A percentile compares a stretch with the other conserved stretches of the same genome.
phyloP scores from a whole-genome alignment of 2,113 vertebrate genomes.

The Crotalus horridus region DNA sequence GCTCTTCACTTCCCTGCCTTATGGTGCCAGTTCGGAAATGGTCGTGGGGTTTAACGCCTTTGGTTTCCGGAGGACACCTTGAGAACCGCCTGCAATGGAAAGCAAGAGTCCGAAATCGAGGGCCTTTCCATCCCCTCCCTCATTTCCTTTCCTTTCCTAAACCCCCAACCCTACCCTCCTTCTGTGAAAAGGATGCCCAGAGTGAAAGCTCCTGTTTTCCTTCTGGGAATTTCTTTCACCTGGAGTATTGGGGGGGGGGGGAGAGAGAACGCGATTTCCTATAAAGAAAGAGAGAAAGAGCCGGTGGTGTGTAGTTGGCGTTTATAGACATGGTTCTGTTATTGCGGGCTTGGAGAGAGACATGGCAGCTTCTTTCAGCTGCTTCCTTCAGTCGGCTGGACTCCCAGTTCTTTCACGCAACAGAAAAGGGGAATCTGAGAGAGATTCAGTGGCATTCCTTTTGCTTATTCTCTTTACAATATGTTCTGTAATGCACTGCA shows the following conservation, averaged over 20 bases:
- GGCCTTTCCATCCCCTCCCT: constrained; percentile 47
- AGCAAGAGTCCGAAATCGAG: constrained; percentile 51
- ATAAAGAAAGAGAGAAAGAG: not conserved
- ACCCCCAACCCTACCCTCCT: not conserved
- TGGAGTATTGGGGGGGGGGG: not conserved
- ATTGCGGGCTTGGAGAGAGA: not conserved
- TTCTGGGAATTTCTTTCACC: not conserved
- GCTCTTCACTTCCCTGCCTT: constrained; percentile 74
- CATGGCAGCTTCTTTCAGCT: not conserved
- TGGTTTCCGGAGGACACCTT: constrained; percentile 63
- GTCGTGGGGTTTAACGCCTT: constrained; percentile 74
- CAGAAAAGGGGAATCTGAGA: not conserved
- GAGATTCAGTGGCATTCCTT: not conserved
- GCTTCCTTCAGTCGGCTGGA: not conserved
- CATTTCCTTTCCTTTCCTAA: not conserved
- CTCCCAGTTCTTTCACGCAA: not conserved
- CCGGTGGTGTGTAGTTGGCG: not conserved
- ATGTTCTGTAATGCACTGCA: not conserved
- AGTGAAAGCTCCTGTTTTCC: not conserved
- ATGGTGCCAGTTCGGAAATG: constrained; percentile 80
- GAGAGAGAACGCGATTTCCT: not conserved
- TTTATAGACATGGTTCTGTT: not conserved
- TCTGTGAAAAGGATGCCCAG: not conserved
- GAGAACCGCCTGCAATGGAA: constrained; percentile 74
- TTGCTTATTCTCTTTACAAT: not conserved